Evolutionary conservation across 2,113 vertebrate species (phyloP).

Genomic region (Sarotherodon lohbergeri): DNA sequence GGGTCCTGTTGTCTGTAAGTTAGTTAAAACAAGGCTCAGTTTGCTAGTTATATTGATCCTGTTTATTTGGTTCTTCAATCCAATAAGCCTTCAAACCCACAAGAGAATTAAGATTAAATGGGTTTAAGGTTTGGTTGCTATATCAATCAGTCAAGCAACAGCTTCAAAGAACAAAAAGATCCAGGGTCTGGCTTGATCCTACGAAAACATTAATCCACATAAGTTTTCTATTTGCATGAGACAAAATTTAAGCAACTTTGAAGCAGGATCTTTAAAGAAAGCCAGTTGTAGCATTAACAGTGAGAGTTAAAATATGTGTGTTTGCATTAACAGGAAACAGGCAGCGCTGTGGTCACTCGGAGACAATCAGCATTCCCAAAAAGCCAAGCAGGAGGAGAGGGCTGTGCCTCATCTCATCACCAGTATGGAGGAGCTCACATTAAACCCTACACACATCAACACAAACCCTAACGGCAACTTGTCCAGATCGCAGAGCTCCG

Average conservation of each 20-base stretch:
- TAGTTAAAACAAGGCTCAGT: neutral
- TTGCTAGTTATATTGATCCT: neutral
- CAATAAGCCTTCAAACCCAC: neutral
- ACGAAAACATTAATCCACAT: neutral
- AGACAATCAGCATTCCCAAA: slow-evolving; percentile 73
- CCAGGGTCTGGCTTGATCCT: neutral
- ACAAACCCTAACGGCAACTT: slow-evolving; percentile 48
- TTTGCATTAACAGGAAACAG: slow-evolving; percentile 80
- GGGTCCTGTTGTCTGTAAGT: neutral
- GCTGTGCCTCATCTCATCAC: slow-evolving; percentile 79
- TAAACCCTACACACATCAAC: slow-evolving; percentile 48
- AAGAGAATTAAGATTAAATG: neutral
- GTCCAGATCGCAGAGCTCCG: slow-evolving; percentile 61
- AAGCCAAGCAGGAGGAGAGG: slow-evolving; percentile 72
- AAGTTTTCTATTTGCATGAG: neutral
- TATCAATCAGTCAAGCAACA: neutral
- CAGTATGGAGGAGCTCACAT: slow-evolving; percentile 79
- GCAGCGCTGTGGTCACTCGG: slow-evolving; percentile 83
- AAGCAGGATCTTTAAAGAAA: neutral
- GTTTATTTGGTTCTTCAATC: neutral
- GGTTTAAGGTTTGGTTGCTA: neutral
- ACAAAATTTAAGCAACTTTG: neutral
- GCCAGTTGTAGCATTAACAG: neutral
- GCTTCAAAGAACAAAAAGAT: neutral
- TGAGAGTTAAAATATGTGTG: neutral